Conservation (phyloP, 2,797 vertebrate genomes). For the Psittacula derbiana region DNA sequence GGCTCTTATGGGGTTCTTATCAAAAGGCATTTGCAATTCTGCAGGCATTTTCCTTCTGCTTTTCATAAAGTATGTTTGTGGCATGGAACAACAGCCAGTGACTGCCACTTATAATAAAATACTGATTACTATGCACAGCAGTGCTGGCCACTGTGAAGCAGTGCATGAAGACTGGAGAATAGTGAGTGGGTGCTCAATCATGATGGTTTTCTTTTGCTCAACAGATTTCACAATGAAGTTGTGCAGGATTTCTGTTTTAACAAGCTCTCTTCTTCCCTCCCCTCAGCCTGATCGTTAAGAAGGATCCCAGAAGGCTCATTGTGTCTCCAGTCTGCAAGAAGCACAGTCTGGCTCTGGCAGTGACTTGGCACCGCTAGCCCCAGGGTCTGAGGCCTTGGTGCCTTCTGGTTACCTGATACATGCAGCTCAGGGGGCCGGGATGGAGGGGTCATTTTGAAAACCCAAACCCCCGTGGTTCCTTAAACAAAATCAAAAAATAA, state of each 20-base stretch:
- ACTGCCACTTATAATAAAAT: not conserved
- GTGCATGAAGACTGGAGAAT: fast-evolving
- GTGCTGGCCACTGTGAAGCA: fast-evolving
- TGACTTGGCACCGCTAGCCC: not conserved
- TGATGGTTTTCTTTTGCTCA: not conserved
- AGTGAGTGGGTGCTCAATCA: not conserved
- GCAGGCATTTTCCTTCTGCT: not conserved
- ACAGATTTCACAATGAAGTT: not conserved
- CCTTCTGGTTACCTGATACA: not conserved
- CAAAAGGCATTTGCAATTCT: not conserved
- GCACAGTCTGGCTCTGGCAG: fast-evolving
- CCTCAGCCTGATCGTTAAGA: not conserved
- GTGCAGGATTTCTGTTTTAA: not conserved
- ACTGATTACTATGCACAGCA: not conserved
- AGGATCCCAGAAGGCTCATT: fast-evolving
- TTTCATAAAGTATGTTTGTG: not conserved
- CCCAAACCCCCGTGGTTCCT: not conserved
- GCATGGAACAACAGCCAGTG: not conserved
- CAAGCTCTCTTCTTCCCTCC: not conserved
- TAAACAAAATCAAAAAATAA: not conserved
- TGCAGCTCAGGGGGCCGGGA: too few species aligned
- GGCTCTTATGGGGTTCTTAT: not conserved
- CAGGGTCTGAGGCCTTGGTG: fast-evolving
- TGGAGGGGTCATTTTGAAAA: not conserved
- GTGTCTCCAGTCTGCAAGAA: not conserved